Conservation (phyloP, 2,888 invertebrate species). For the Allolobophora icterica region DNA sequence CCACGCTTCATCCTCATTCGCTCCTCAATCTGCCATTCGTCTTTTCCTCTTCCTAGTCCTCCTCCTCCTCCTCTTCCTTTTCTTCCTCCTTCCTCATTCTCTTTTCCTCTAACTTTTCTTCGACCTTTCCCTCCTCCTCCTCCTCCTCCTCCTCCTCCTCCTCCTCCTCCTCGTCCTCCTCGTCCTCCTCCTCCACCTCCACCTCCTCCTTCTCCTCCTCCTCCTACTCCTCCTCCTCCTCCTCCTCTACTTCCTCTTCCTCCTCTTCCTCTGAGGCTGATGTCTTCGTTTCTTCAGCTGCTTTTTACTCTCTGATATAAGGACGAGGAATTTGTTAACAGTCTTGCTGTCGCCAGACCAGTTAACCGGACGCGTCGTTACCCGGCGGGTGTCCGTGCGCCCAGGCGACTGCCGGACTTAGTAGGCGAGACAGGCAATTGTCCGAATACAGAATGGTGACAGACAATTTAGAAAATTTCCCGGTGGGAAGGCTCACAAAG, state of each 20-base stretch:
- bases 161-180: too few relatives aligned
- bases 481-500: neutral
- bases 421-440: neutral
- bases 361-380: neutral
- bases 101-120: neutral
- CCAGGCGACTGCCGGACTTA: neutral
- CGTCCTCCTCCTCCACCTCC: too few relatives aligned
- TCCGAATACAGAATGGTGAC: neutral
- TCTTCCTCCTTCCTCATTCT: neutral
- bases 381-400: neutral
- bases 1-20: too few relatives aligned
- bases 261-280: neutral
- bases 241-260: neutral
- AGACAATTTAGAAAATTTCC: neutral
- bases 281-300: neutral
- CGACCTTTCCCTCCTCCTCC: neutral
- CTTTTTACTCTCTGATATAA: neutral
- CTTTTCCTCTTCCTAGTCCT: neutral
- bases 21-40: too few relatives aligned
- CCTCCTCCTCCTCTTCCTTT: neutral
- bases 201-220: too few relatives aligned
- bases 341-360: neutral
- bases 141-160: neutral
- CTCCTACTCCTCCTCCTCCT: too few relatives aligned
- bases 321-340: neutral